These are phyloP conservation scores for Taurulus bubalis DNA, from an alignment of 2,113 vertebrate genomes.

Conservation along the genomic window DNA sequence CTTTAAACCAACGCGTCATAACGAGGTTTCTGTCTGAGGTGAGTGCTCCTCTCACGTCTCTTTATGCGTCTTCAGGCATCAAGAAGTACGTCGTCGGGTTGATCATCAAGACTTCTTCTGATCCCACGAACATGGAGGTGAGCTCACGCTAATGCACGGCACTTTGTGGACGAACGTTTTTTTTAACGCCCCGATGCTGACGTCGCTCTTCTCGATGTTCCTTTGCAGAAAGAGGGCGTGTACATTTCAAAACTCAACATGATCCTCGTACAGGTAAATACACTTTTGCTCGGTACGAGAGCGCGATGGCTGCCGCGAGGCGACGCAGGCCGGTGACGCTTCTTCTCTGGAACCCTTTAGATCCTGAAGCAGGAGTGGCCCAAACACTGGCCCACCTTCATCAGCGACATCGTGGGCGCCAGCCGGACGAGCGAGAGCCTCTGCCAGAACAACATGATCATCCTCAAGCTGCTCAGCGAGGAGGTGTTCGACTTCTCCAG, in stretches of 20 bases:
- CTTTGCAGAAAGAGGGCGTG: slow-evolving; percentile 92
- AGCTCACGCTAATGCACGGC: slow-evolving; percentile 14
- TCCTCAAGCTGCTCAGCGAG: slow-evolving; percentile 95
- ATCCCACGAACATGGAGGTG: slow-evolving; percentile 93
- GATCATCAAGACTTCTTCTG: slow-evolving; percentile 98
- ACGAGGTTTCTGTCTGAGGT: not conserved
- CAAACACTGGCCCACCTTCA: slow-evolving; percentile 97
- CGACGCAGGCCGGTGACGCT: rapidly evolving
- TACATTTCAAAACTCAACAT: slow-evolving; percentile 98
- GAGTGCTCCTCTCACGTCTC: not conserved
- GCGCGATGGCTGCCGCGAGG: not conserved
- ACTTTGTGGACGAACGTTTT: not conserved
- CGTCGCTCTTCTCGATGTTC: not conserved
- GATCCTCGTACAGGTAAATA: slow-evolving; percentile 96
- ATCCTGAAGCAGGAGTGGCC: slow-evolving; percentile 98
- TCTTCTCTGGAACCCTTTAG: slow-evolving; percentile 65
- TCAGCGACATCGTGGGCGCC: slow-evolving; percentile 96
- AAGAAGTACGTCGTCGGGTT: slow-evolving; percentile 98
- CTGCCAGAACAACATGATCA: slow-evolving; percentile 98
- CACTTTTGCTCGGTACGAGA: not conserved
- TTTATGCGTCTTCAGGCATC: slow-evolving; percentile 84
- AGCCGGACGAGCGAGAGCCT: slow-evolving; percentile 96
- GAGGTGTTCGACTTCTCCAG: slow-evolving; percentile 99
- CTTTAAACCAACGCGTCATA: not conserved
- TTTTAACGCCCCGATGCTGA: not conserved